Evolutionary conservation across 2,113 vertebrate species (phyloP).

Genomic region (Climacteris rufus): DNA sequence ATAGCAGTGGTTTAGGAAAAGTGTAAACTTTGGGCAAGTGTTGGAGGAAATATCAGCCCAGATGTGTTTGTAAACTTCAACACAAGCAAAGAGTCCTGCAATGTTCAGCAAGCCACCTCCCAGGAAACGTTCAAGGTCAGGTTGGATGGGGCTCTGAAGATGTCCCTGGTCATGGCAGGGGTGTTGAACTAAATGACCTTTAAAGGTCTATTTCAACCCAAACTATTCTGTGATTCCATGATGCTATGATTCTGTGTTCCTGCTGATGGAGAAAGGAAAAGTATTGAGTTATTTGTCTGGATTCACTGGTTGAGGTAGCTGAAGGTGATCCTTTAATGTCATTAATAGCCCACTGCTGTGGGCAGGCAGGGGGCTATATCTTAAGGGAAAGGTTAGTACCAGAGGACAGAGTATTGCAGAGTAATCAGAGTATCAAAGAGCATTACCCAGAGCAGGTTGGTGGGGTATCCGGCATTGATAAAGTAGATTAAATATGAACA

Average conservation of each 20-base stretch:
- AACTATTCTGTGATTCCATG: neutral
- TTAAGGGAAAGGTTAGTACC: neutral
- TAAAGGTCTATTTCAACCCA: neutral
- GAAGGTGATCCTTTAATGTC: neutral
- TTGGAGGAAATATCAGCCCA: neutral
- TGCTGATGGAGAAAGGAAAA: neutral
- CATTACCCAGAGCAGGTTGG: neutral
- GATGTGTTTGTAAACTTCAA: neutral
- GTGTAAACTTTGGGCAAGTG: rapidly evolving
- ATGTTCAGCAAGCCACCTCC: neutral
- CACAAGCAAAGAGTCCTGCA: neutral
- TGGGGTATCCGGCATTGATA: neutral
- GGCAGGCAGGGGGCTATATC: neutral
- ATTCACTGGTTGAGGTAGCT: neutral
- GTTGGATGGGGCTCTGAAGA: neutral
- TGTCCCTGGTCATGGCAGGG: neutral
- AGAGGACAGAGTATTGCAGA: neutral
- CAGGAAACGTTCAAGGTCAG: neutral
- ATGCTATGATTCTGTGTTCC: neutral
- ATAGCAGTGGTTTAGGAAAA: neutral
- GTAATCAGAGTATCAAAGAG: neutral
- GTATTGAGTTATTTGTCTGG: neutral
- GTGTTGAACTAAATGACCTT: neutral
- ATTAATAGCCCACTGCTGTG: neutral
- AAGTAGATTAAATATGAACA: neutral